Conservation (phyloP, 2,888 invertebrate species). For the Apamea epomidion region DNA sequence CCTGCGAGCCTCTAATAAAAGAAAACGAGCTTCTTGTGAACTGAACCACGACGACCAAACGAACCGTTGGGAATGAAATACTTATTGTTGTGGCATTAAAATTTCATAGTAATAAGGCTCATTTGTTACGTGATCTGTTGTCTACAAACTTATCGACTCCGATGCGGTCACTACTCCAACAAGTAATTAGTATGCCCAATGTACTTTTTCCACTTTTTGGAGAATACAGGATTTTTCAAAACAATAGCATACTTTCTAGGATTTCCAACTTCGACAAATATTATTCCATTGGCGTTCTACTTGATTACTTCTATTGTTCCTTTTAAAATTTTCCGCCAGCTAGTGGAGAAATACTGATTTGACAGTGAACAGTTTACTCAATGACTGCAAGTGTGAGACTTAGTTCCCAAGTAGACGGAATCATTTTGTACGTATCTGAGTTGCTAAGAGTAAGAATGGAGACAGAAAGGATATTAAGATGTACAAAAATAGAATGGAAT, state of each 20-base stretch:
- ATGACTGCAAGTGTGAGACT: conserved; percentile 30
- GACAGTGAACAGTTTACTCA: conserved; percentile 41
- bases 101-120: conserved; percentile 38
- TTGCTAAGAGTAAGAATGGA: conserved; percentile 38
- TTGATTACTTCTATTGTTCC: conserved; percentile 9
- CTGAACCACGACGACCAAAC: conserved; percentile 76
- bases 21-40: conserved; percentile 78
- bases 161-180: conserved; percentile 17
- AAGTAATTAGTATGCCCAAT: conserved; percentile 21
- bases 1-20: conserved; percentile 71
- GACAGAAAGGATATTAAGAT: conserved; percentile 45
- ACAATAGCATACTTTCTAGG: conserved; percentile 16
- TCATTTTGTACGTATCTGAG: conserved; percentile 13
- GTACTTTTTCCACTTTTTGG: conserved; percentile 15
- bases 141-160: conserved; percentile 15
- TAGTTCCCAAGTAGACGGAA: conserved; percentile 14
- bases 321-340: conserved; percentile 18
- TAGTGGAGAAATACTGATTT: conserved; percentile 26
- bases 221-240: conserved; percentile 10
- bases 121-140: conserved; percentile 22
- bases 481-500: conserved; percentile 56
- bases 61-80: conserved; percentile 77
- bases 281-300: conserved; percentile 5
- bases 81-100: conserved; percentile 55
- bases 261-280: conserved; percentile 8